Evolutionary conservation across 1,140 invertebrate species (phyloP), one percentile per base, ranked within the genome.

Genomic region (Belonocnema kinseyi): DNA sequence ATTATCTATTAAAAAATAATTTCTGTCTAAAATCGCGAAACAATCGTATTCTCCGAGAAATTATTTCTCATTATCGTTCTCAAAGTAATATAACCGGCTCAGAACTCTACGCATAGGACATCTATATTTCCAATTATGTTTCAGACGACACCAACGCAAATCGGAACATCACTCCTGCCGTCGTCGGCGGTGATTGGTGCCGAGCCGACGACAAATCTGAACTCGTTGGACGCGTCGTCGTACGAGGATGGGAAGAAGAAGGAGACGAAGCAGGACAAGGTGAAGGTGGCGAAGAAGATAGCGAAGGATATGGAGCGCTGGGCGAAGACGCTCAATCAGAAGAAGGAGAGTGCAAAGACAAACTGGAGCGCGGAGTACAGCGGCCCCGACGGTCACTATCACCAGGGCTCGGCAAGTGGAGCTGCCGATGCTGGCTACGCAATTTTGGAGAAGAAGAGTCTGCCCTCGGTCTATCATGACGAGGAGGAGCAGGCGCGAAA

Each of bases 241-340:
- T 84, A 92, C 72, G 91, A 92, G 14, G 87, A 91, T 5, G 85
- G 73, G 33, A 93, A 92, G 80, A 92, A 92, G 52, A 95, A 94
- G 79, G 87, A 93, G 77, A 93, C 93, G 53, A 95, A 96, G 82
- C 95, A 96, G 73, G 97, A 98, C 82, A 98, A 99, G 92, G 97
- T 98, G 0, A 99, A 99, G 92, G 97, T 98, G 16, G 98, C 98
- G 1, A 99, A 99, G 87, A 98, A 99, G 91, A 99, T 99, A 84
- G 98, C 98, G 0, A 99, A 99, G 92, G 96, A 94, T 72, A 93
- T 93, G 93, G 93, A 93, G 94, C 87, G 93, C 16, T 99, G 99
- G 99, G 98, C 98, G 0, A 98, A 99, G 87, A 98, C 97, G 8
- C 92, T 99, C 73, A 99, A 99, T 91, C 98, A 99, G 86, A 98